Evolutionary conservation across 2,113 vertebrate genomes (phyloP), one percentile per base, ranked within the genome.

Genomic region (Clarias macrocephalus): DNA sequence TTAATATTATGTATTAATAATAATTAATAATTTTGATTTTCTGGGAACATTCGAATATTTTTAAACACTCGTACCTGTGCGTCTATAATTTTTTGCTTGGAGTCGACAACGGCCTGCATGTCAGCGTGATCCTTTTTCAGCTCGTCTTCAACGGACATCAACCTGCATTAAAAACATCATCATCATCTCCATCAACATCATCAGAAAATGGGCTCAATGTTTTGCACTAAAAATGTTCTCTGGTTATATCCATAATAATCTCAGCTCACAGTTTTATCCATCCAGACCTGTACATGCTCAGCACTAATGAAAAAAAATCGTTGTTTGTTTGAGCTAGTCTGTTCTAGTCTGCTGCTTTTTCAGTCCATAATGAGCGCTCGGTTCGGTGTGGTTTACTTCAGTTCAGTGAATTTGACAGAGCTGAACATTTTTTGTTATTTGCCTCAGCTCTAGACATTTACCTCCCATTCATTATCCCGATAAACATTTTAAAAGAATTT

Each of bases 81-180:
- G 73, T 99, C 98, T 0, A 99, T 99, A 91, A 99, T 98, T 94
- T 99, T 99, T 94, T 99, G 98, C 66, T 99, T 99, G 85, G 98
- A 99, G 92, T 99, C 98, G 7, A 99, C 97, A 0, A 97, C 97
- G 0, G 97, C 97, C 89, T 99, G 98, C 98, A 99, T 99, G 94
- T 99, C 98, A 1, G 97, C 95, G 0, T 99, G 98, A 85, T 99
- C 98, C 92, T 99, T 99, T 93, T 99, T 99, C 57, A 99, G 92
- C 90, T 99, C 98, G 90, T 99, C 98, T 88, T 99, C 98, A 87
- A 99, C 98, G 0, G 98, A 99, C 98, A 99, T 99, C 90, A 99
- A 94, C 92, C 98, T 99, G 94, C 54, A 18, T 25, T 56, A 57
- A 79, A 80, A 80, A 18, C 21, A 88, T 19, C 57, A 19, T 59